Evolutionary conservation across 2,113 vertebrate species (phyloP), one percentile per base, ranked within the genome.

Genomic region (Rynchops niger): DNA sequence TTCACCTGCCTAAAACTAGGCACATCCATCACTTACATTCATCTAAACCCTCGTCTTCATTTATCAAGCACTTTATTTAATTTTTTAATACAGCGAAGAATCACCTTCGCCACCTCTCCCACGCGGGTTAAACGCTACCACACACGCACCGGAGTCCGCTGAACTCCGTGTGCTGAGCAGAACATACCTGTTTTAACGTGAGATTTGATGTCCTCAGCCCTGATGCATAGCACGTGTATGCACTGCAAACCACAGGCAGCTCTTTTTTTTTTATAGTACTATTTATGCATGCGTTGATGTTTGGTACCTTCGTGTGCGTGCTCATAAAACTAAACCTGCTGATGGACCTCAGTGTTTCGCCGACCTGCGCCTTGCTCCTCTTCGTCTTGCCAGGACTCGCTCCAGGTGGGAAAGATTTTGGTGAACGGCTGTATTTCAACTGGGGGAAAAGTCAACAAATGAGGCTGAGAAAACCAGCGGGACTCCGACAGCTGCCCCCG

Each of bases 21-120:
- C 81, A 82, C 30, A 32, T 32, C 29, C 50, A 12, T 77, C 32
- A 78, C 36, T 87, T 70, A 3, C 32, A 26, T 69, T 87, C 63
- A 91, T 78, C 59, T 58, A 27, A 86, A 93, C 49, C 42, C 52
- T 91, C 69, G 38, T 52, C 65, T 32, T n/a, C 18, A 4, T 82
- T 67, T 89, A n/a, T 83, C 30, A 85, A 95, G 97, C 96, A 97
- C 96, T 95, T 97, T 97, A 88, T 87, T 93, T 83, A 42, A 14
- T 36, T 67, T 40, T 58, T 69, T 34, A 82, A 50, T 5, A 14
- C 23, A 5, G 43, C 0, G 11, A 89, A 52, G 82, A 36, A 32
- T 21, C 40, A 40, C 42, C 73, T 63, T 29, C 45, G 36, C 83
- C 91, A 32, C 83, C 63, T 78, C 69, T 67, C 61, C 70, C 2